Base-by-base conservation (phyloP, 1,140 invertebrate species). In the Frieseomelitta varia region DNA sequence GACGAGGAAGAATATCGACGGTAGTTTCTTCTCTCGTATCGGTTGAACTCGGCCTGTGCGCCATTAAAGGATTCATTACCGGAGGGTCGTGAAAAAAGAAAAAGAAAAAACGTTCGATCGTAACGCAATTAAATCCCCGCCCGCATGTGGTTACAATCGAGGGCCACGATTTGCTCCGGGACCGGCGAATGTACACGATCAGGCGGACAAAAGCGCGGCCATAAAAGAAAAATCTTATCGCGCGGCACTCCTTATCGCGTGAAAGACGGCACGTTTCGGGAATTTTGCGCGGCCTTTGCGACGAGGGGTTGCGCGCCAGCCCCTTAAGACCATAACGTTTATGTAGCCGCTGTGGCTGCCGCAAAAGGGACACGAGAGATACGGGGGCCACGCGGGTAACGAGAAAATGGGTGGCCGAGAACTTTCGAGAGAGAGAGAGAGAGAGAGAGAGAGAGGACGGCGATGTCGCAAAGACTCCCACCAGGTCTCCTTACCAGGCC, bases 261-360 rank as follows among this genome's bases (percentile, higher is more conserved):
- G 87, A 89, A 89, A 81, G 82, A 85, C 88, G 79, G 67, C 79
- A 85, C 88, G 85, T 87, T 87, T 90, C 79, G 67, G 88, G 78
- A 86, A 88, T 89, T 89, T 75, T 76, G 84, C 68, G 75, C 77
- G 55, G 73, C 61, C n/a, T 34, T 47, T 34, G 55, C 51, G n/a
- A 19, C 27, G 65, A 71, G 81, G 84, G 87, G 81, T 74, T 14
- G 61, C 73, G 71, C 73, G 71, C 19, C 82, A 90, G 75, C 76
- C 88, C 85, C 88, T 89, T 73, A 90, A 89, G 85, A 87, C 85
- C 85, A 87, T 90, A 90, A 90, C 85, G 82, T 89, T 90, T 85
- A 85, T 87, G 88, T 89, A 89, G 79, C 81, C 83, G 84, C 51
- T 61, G 56, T 77, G 34, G 74, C 56, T 79, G 51, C 77, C 67